Conservation (phyloP, 2,888 invertebrate species). For the Calliscelio sp. region DNA sequence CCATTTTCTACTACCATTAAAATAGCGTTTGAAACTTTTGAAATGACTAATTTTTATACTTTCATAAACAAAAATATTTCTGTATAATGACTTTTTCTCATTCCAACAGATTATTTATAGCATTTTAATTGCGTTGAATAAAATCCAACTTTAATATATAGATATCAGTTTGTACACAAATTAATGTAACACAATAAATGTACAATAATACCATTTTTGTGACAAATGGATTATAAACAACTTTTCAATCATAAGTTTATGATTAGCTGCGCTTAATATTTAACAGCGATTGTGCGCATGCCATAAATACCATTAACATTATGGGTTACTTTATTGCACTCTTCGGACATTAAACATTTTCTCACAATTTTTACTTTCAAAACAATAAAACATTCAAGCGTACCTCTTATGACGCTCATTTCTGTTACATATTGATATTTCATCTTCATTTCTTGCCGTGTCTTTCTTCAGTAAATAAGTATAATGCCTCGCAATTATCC, state of each 20-base stretch:
- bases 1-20: too few relatives aligned
- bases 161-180: neutral
- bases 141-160: too few relatives aligned
- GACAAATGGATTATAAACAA: neutral
- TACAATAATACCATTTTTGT: too few relatives aligned
- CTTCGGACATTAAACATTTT: constrained; percentile 21
- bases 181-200: neutral
- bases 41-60: too few relatives aligned
- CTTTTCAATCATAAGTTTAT: neutral
- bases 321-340: constrained; percentile 23
- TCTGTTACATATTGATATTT: constrained; percentile 48
- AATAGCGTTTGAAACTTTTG: too few relatives aligned
- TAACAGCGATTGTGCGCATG: constrained; percentile 20
- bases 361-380: constrained; percentile 34
- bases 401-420: constrained; percentile 24
- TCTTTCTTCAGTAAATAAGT: constrained; percentile 36
- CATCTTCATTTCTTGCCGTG: constrained; percentile 16
- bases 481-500: constrained; percentile 43
- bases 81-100: too few relatives aligned
- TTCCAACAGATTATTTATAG: too few relatives aligned
- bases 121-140: too few relatives aligned
- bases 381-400: constrained; percentile 15
- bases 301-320: constrained; percentile 29
- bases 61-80: too few relatives aligned
- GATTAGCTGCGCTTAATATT: constrained; percentile 12